Conservation (phyloP, 2,888 invertebrate species). For the Drosophila sordidula region DNA sequence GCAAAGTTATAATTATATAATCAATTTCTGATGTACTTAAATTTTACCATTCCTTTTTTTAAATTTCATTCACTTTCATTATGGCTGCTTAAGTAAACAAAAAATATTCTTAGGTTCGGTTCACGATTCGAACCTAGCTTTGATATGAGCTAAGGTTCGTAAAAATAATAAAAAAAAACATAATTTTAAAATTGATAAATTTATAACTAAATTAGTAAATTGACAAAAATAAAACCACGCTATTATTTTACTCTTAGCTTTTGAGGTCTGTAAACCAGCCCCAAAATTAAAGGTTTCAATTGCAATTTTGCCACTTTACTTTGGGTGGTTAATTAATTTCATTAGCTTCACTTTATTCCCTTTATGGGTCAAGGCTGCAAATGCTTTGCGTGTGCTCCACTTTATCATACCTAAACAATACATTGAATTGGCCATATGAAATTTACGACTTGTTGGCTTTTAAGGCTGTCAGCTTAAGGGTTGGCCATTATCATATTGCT, state of each 20-base stretch:
- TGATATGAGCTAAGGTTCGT: too few relatives aligned
- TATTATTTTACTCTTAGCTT: too few relatives aligned
- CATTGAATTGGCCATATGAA: slow-evolving; percentile 17
- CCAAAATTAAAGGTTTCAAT: background rate
- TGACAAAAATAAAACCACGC: too few relatives aligned
- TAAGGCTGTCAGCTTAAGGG: slow-evolving; percentile 23
- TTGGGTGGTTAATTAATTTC: slow-evolving; percentile 52
- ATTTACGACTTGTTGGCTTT: slow-evolving; percentile 14
- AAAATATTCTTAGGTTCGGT: too few relatives aligned
- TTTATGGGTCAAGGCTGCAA: slow-evolving; percentile 57
- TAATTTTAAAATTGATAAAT: too few relatives aligned
- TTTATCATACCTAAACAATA: slow-evolving; percentile 10
- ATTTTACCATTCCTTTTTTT: too few relatives aligned
- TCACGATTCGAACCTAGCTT: too few relatives aligned
- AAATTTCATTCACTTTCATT: background rate
- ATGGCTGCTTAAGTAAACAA: too few relatives aligned
- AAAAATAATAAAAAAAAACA: too few relatives aligned
- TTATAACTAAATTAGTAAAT: too few relatives aligned
- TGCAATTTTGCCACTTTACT: slow-evolving; percentile 19
- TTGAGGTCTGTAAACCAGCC: background rate
- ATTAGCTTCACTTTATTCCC: slow-evolving; percentile 31
- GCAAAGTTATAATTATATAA: background rate
- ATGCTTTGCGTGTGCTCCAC: slow-evolving; percentile 19
- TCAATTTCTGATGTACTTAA: too few relatives aligned
- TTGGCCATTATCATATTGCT: slow-evolving; percentile 16